A percentile compares a stretch with the other conserved stretches of the same genome.
Evolutionary conservation across 2,888 invertebrate genomes (phyloP).

Genomic region (Timema podura): DNA sequence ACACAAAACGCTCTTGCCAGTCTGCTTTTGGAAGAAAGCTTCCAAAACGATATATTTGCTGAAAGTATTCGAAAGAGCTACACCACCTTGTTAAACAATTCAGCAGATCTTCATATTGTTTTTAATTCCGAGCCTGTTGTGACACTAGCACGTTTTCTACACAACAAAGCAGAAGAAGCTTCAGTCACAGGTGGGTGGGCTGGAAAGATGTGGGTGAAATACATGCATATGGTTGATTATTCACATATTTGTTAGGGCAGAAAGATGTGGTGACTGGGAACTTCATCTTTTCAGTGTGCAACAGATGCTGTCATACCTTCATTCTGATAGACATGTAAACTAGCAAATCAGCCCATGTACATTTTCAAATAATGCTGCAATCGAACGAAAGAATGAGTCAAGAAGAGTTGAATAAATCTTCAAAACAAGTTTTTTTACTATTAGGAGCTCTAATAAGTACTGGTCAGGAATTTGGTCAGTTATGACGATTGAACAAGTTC

Average conservation of each 20-base stretch:
- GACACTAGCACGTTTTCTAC: background rate
- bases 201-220: background rate
- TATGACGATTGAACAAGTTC: background rate
- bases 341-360: background rate
- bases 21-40: background rate
- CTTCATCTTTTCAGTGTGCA: background rate
- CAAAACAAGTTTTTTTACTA: background rate
- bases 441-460: slow-evolving; percentile 2
- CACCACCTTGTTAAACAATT: background rate
- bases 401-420: background rate
- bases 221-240: background rate
- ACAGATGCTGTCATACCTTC: background rate
- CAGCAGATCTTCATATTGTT: background rate
- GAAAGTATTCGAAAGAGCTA: background rate
- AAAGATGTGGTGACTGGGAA: background rate
- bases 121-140: background rate
- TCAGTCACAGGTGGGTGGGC: background rate
- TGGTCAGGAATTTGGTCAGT: background rate
- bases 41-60: background rate
- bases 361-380: background rate
- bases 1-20: background rate
- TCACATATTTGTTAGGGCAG: background rate
- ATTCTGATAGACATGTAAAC: background rate
- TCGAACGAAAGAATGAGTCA: slow-evolving; percentile 1
- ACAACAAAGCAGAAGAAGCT: background rate